phyloP scores from a whole-genome alignment of 23 tunicate genomes.

The Trididemnum clinides region DNA sequence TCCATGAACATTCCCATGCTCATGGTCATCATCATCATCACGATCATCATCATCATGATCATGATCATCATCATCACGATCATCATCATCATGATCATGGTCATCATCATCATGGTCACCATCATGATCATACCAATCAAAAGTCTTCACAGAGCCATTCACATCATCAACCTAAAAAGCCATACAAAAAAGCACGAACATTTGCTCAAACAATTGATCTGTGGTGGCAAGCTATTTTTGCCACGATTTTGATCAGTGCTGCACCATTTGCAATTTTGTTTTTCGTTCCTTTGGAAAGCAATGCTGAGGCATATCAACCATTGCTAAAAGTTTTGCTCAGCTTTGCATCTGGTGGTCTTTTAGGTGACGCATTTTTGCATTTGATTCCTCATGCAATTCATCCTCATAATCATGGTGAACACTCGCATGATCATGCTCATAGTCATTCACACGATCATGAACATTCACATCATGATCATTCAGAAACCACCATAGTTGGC shows the following conservation, averaged over 20 bases:
- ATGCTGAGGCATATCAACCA: conserved; percentile 91
- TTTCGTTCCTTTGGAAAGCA: conserved; percentile 90
- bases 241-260: conserved; percentile 84
- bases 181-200: conserved; percentile 44
- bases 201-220: conserved; percentile 74
- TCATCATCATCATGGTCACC: conserved; percentile 8
- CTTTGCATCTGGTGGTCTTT: conserved; percentile 97
- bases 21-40: conserved; percentile 3
- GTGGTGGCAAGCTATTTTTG: conserved; percentile 93
- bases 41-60: conserved; percentile 45
- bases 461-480: conserved; percentile 84
- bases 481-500: conserved; percentile 79
- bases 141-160: conserved; percentile 5
- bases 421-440: conserved; percentile 50
- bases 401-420: conserved; percentile 81
- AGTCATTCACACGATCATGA: conserved; percentile 46
- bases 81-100: conserved; percentile 32
- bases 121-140: conserved; percentile 26
- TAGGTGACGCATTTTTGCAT: conserved; percentile 98
- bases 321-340: conserved; percentile 80
- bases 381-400: conserved; percentile 97
- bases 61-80: too few species aligned
- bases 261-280: conserved; percentile 91
- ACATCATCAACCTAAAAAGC: conserved; percentile 30
- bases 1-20: conserved; percentile 9